Evolutionary conservation across 2,113 vertebrate genomes (phyloP).

Genomic region (Silurus glanis): DNA sequence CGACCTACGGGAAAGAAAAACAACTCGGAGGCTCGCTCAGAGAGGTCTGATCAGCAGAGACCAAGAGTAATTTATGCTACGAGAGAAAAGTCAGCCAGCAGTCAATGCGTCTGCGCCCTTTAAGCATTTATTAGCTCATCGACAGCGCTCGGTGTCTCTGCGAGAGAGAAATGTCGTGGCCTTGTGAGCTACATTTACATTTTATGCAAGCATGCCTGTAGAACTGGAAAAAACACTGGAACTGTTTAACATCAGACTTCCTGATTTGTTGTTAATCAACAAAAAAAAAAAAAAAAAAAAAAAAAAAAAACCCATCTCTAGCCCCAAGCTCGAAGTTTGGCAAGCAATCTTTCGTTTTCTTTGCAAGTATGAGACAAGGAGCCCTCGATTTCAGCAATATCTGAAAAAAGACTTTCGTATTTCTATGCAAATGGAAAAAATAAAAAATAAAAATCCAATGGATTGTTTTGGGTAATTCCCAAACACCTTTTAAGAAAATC

Average conservation of each 20-base stretch:
- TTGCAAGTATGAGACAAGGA: not conserved
- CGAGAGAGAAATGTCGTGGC: conserved; percentile 16
- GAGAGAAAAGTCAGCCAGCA: conserved; percentile 9
- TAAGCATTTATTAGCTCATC: conserved; percentile 30
- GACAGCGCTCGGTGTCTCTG: not conserved
- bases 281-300: not conserved
- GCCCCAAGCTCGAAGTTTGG: too few relatives aligned
- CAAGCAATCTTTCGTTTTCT: not conserved
- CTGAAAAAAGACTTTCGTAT: not conserved
- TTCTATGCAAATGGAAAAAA: too few relatives aligned
- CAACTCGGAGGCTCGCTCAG: conserved; percentile 21
- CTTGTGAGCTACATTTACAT: conserved; percentile 16
- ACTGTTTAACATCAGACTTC: not conserved
- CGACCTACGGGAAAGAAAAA: conserved; percentile 36
- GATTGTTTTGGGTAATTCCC: not conserved
- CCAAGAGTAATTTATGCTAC: not conserved
- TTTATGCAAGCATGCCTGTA: not conserved
- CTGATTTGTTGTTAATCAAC: not conserved
- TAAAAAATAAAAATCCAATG: not conserved
- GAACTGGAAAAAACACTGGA: too few relatives aligned
- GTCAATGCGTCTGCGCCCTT: conserved; percentile 13
- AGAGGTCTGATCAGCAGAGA: not conserved
- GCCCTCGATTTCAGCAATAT: not conserved
- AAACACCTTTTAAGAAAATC: too few relatives aligned
- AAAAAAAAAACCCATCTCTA: not conserved